Base-by-base conservation (phyloP, 1,140 invertebrate genomes). In the Eurosta solidaginis region DNA sequence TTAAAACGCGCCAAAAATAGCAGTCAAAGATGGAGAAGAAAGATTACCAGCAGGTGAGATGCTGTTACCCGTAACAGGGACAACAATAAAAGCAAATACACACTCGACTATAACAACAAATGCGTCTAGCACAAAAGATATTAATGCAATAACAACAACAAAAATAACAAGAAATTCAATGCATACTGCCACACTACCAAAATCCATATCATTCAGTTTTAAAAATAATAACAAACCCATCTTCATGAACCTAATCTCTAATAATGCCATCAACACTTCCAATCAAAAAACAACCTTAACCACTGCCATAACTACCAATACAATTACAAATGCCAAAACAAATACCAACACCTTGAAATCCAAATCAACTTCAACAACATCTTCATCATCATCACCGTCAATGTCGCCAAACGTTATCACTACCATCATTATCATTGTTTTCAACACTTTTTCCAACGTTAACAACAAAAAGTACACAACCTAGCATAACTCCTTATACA, bases 21-120 rank as follows among this genome's bases (percentile, higher is more conserved):
- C 92, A 87, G 90, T 90, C 87, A 90, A 90, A 89, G 91, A 92
- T 85, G 91, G 91, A 82, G 91, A 92, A 84, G 91, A 92, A 85
- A 89, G 91, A 88, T 88, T 90, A 84, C 91, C 91, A 83, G 90
- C 91, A 92, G 92, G 92, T 92, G 91, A 90, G 83, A 84, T 76
- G 79, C 73, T 76, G 83, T 82, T 74, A 47, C 59, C 29, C 10
- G 76, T 73, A 80, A 81, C 44, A 78, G 78, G 74, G 78, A 27
- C 45, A 45, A 75, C 78, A 49, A 73, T 40, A 14, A 81, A 63
- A 78, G 79, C 59, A 44, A 74, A 74, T 74, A 17, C 36, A 17
- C 27, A 59, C 20, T 29, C 29, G 14, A 78, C 52, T 42, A 40
- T 14, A 17, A 17, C 45, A 79, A 81, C 68, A 79, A 78, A 78